Conservation (phyloP, 2,113 vertebrate genomes). For the Struthio camelus region DNA sequence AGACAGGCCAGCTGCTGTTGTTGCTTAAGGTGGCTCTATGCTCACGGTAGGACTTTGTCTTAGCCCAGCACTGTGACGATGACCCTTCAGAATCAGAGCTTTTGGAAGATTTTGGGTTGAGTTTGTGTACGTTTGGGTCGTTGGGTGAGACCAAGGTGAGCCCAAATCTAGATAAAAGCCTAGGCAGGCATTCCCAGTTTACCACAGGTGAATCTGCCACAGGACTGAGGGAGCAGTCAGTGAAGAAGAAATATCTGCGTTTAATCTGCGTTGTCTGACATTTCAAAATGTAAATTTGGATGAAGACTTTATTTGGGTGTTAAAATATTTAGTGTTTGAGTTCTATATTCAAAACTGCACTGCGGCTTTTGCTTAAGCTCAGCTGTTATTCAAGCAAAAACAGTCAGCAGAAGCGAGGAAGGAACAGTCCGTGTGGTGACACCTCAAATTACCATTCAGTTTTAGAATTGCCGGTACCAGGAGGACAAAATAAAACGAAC, state of each 20-base stretch:
- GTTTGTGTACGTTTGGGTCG: background rate
- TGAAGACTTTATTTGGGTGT: background rate
- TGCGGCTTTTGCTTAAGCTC: background rate
- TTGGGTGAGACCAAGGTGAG: background rate
- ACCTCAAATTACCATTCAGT: constrained; percentile 18
- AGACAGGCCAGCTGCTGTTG: fast-evolving
- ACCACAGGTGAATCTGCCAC: background rate
- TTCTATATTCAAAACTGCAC: background rate
- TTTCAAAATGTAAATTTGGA: background rate
- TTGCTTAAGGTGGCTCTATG: background rate
- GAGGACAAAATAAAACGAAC: background rate
- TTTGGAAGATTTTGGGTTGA: background rate
- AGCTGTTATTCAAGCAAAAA: background rate
- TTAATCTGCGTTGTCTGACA: background rate
- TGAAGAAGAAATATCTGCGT: background rate
- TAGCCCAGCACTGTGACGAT: background rate
- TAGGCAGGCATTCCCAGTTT: background rate
- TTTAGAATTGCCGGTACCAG: background rate
- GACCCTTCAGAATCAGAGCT: background rate
- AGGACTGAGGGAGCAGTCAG: background rate
- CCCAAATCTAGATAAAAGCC: background rate
- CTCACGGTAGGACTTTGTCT: background rate
- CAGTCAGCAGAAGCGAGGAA: background rate
- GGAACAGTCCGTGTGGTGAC: background rate
- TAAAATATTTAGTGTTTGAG: background rate